Base-by-base conservation (phyloP, 2,888 invertebrate genomes). In the Volucella inflata region DNA sequence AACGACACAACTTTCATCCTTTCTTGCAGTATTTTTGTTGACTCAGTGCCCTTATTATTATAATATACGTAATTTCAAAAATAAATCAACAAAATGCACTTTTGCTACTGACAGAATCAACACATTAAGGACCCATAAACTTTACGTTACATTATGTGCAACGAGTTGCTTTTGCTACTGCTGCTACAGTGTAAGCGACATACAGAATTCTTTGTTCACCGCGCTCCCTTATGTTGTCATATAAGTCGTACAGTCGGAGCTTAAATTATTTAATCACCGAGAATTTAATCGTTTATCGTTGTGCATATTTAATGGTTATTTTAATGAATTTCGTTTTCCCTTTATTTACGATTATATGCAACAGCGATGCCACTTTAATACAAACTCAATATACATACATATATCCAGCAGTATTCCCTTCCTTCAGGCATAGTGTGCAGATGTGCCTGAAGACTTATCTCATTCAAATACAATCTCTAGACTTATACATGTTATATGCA, bases 91-190 rank as follows among this genome's bases (percentile, higher is more conserved):
- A 72, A 67, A 76, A 85, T 81, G 85, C 85, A 85, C 85, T 81
- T 81, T 85, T 81, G 85, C 72, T 72, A 46, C 76, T 85, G 85
- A 85, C 85, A 85, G 85, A 81, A 81, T 85, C 85, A 85, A 85
- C 85, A 85, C 85, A 85, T 85, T 85, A 85, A 85, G 85, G 76
- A 77, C 72, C 76, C 85, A 81, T 85, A 85, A 85, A 85, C 81
- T 85, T 85, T 85, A 36, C 76, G 85, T 85, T 81, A 77, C 81
- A 85, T 85, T 76, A 80, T 85, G 71, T 81, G 85, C 81, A 77
- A 48, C 46, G 76, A 77, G 85, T 80, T 71, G 72, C 30, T 42
- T 6, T 30, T 30, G 30, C 30, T 30, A 6, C 30, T 30, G 30
- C 30, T 30, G 30, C 30, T 30, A 6, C 30, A 30, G 62, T 59